Base-by-base conservation (phyloP, 2,113 vertebrate species). In the Catharus minimus region DNA sequence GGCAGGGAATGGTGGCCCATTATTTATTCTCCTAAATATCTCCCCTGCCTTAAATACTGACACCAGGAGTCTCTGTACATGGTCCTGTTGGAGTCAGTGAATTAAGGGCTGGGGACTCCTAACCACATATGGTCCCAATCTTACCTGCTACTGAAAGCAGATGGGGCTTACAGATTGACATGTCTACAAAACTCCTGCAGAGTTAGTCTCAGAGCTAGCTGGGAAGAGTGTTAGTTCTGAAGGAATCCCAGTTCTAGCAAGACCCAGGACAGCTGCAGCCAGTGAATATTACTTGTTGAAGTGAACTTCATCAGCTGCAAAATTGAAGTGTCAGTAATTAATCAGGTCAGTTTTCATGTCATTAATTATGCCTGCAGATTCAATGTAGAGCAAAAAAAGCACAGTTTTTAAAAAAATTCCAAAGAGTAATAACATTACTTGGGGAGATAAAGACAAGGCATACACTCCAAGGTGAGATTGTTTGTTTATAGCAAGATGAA, bases 361-460 rank as follows among this genome's bases (percentile, higher is more conserved):
- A 27, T 74, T 44, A 81, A 71, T 75, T 88, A 81, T 46, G 27
- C 18, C 78, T 13, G 0, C 19, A 68, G 46, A 46, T 47, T 72
- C 23, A 78, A 4, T 0, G 0, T 12, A 56, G 13, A 67, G 26
- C 3, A 30, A 71, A 62, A 46, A 77, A 24, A 27, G 0, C 7
- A 52, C 3, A 12, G 4, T 7, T 78, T 65, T 4, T 14, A 39
- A 39, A 62, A 71, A 56, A 81, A 82, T 17, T 32, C 28, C 14
- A 14, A 68, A 46, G 10, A 46, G 5, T 39, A 86, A 47, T 55
- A 32, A 8, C 3, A 39, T 79, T 76, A 64, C 7, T 53, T 50
- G 20, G 33, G 10, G 10, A 74, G 39, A 68, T 33, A 82, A 91
- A 68, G 23, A 55, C 28, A 83, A 77, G 20, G 13, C 21, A 57